Evolutionary conservation across 2,113 vertebrate species (phyloP), one percentile per base, ranked within the genome.

Genomic region (Peromyscus maniculatus): DNA sequence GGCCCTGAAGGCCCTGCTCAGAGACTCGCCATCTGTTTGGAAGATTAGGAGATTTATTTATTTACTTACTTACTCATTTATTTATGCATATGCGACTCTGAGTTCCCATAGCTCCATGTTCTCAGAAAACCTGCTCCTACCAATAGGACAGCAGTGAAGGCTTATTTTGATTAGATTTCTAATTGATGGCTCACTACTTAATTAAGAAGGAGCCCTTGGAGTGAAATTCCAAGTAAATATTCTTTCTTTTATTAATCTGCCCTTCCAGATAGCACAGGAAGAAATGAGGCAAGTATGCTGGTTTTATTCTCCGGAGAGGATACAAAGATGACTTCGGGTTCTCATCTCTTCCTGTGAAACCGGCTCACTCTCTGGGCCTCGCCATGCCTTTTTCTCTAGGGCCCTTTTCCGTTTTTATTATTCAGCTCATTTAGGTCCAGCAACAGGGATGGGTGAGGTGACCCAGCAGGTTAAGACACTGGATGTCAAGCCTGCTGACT

Each of bases 141-240:
- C 52, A 21, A 79, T 0, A 8, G 96, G 26, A 36, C 9, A 75
- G 80, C 16, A 82, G 71, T 9, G 69, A 92, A 49, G 88, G 59
- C 72, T 97, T 97, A 83, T 92, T 87, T 82, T 78, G 91, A 97
- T 97, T 96, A 55, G 72, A 95, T 87, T 97, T 97, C 94, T 97
- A 97, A 97, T 96, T 95, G 96, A 96, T 95, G 86, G 89, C 77
- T 91, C 67, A 80, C 87, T 83, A 89, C 95, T 96, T 97, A 96
- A 98, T 98, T 97, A 98, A 95, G 87, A 96, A 98, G 57, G 6
- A 95, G 89, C 43, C 96, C 97, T 97, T 96, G 80, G 97, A 96
- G 77, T 94, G 92, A 96, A 97, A 96, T 24, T 62, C 43, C 57
- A 97, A 93, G 95, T 88, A 94, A 90, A 96, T 95, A 96, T 33